A percentile compares a stretch with the other conserved stretches of the same genome.
Conservation (phyloP, 2,113 vertebrate genomes). For the Mus spicilegus region DNA sequence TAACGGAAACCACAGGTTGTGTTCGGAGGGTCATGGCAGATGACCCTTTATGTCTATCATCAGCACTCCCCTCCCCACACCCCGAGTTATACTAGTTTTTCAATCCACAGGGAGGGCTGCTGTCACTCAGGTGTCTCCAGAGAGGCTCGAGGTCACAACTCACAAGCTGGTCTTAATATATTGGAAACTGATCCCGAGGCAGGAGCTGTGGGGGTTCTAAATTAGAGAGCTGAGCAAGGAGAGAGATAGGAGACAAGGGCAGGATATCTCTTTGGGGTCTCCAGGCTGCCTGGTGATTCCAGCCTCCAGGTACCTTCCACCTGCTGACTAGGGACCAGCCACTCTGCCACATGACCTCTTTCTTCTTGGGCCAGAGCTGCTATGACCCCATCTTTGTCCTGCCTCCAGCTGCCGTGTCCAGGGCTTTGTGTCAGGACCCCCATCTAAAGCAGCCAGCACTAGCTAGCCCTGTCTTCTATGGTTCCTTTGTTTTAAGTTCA, state of each 20-base stretch:
- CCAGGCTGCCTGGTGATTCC: not conserved
- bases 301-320: not conserved
- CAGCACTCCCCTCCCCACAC: not conserved
- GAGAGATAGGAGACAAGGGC: not conserved
- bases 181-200: too few relatives aligned
- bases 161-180: not conserved
- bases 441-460: not conserved
- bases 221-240: not conserved
- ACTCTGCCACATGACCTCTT: not conserved
- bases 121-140: not conserved
- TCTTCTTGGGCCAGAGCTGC: constrained; percentile 23
- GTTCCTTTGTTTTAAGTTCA: constrained; percentile 66
- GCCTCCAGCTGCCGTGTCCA: constrained; percentile 72
- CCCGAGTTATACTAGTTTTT: fast-evolving
- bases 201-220: not conserved
- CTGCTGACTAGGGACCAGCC: not conserved
- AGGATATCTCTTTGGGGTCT: not conserved
- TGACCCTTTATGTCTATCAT: not conserved
- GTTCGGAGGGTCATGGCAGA: not conserved
- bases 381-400: not conserved
- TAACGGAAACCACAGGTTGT: not conserved
- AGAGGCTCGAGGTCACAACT: fast-evolving
- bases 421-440: not conserved
- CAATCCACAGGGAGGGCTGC: fast-evolving
- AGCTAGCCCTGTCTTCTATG: not conserved